Evolutionary conservation across 2,888 invertebrate species (phyloP), one percentile per base, ranked within the genome.

Genomic region (Nyleta sp.): DNA sequence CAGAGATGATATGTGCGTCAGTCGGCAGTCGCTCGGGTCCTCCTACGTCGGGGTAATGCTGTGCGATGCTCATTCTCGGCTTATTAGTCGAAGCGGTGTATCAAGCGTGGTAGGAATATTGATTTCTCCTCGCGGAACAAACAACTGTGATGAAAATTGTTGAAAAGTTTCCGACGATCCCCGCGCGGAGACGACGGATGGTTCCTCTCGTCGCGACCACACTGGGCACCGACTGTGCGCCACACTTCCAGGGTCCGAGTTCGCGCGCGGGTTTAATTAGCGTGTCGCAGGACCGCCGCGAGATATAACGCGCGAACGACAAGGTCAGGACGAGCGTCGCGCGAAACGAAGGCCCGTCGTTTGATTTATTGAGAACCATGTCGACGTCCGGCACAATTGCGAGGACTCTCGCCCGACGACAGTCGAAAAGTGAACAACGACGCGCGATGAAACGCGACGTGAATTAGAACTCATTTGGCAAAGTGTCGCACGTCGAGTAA

Each of bases 401-500:
- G 59, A 71, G 13, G 28, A 44, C 31, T 52, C 60, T 70, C 50
- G 24, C 42, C 15, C 38, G 28, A 53, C 46, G 28, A 64, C 64
- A 38, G 57, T 50, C 48, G 38, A 65, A 18, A 75, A 78, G 78
- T 76, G 67, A 80, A 70, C 70, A 78, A 48, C 55, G 46, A 65
- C 48, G 59, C 38, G 55, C 35, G 15, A 1, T 50, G 31, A 53
- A 57, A 73, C 55, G 44, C 62, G 65, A 52, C 81, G 74, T 80
- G 81, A 86, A 83, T 86, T 85, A 84, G 81, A 84, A 85, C 84
- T 86, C 85, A 84, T 85, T 85, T 85, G 77, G 82, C 79, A 80
- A 83, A 84, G 83, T 84, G 85, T 81, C 80, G 82, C 78, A 76
- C 76, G 78, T 80, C 74, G 64, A 81, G 18, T 17, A 20, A 50